A percentile compares a stretch with the other conserved stretches of the same genome.
These are phyloP conservation scores for Xiphophorus hellerii DNA, from an alignment of 2,113 vertebrate genomes.

Conservation along the genomic window DNA sequence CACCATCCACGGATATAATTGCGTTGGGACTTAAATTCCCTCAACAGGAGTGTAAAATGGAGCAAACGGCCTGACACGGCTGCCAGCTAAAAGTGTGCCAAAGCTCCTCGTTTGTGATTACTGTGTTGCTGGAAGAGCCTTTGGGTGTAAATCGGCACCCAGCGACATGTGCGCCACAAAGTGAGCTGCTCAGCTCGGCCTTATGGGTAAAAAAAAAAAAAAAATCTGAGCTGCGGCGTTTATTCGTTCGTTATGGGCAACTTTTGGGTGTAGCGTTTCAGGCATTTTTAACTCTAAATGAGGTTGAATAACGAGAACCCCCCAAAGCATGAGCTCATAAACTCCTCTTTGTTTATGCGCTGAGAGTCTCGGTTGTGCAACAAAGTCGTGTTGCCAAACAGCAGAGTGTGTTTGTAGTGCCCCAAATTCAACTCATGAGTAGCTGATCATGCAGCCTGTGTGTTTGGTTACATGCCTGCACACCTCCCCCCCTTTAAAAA, in stretches of 20 bases:
- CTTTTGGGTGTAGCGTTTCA: not conserved
- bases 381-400: slow-evolving; percentile 50
- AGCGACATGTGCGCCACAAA: slow-evolving; percentile 15
- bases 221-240: slow-evolving; percentile 1
- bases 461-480: slow-evolving; percentile 70
- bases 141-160: slow-evolving; percentile 43
- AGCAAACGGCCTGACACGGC: slow-evolving; percentile 46
- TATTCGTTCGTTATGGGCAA: not conserved
- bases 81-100: slow-evolving; percentile 56
- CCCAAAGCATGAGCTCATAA: not conserved
- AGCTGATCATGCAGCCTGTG: slow-evolving; percentile 47
- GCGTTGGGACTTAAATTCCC: slow-evolving; percentile 57
- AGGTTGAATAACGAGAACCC: not conserved
- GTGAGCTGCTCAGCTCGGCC: slow-evolving; percentile 36
- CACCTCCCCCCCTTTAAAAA: slow-evolving; percentile 39
- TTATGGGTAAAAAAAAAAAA: not conserved
- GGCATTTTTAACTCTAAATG: not conserved
- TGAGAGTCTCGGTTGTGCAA: slow-evolving; percentile 57
- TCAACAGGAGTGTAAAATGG: slow-evolving; percentile 50
- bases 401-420: slow-evolving; percentile 51
- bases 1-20: slow-evolving; percentile 54
- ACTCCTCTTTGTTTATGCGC: slow-evolving; percentile 40
- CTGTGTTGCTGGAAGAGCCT: slow-evolving; percentile 43
- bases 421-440: slow-evolving; percentile 53
- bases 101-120: slow-evolving; percentile 62